Percentiles rank a stretch among this genome's conserved stretches.
These are phyloP conservation scores for Monochamus saltuarius DNA, from an alignment of 1,140 invertebrate genomes.

Conservation along the genomic window DNA sequence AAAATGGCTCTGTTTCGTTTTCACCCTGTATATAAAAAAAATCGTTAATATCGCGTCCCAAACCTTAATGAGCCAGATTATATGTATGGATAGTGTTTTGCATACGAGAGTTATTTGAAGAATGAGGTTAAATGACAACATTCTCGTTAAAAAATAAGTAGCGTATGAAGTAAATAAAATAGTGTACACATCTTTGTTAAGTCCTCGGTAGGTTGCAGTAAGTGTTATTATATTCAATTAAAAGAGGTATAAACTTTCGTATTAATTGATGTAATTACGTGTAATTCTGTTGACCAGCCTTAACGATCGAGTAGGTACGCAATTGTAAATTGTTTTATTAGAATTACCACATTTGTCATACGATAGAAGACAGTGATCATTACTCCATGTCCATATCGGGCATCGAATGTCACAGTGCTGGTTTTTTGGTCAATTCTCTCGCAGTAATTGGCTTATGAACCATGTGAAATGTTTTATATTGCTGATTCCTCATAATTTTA, in stretches of 20 bases:
- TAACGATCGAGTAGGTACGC: constrained; percentile 33
- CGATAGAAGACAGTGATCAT: constrained; percentile 28
- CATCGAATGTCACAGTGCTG: constrained; percentile 25
- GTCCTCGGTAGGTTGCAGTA: not conserved
- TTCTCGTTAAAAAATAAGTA: too few species aligned
- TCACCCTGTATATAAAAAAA: too few species aligned
- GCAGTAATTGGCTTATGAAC: constrained; percentile 32
- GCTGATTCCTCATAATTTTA: constrained; percentile 36
- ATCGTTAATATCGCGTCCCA: too few species aligned
- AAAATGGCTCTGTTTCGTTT: too few species aligned
- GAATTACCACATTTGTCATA: constrained; percentile 39
- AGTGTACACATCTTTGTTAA: too few species aligned
- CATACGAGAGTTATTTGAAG: too few species aligned
- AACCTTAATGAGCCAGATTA: too few species aligned
- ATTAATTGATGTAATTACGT: constrained; percentile 41
- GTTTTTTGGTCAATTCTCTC: constrained; percentile 34
- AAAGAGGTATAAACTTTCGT: constrained; percentile 35
- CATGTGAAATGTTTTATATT: constrained; percentile 28
- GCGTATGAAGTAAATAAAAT: too few species aligned
- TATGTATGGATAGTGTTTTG: too few species aligned
- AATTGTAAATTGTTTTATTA: constrained; percentile 41
- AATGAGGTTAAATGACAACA: too few species aligned
- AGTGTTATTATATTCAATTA: constrained; percentile 36
- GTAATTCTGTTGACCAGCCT: constrained; percentile 33
- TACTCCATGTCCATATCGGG: constrained; percentile 37